Base-by-base conservation (phyloP, 2,797 vertebrate species). In the Thamnophis elegans region DNA sequence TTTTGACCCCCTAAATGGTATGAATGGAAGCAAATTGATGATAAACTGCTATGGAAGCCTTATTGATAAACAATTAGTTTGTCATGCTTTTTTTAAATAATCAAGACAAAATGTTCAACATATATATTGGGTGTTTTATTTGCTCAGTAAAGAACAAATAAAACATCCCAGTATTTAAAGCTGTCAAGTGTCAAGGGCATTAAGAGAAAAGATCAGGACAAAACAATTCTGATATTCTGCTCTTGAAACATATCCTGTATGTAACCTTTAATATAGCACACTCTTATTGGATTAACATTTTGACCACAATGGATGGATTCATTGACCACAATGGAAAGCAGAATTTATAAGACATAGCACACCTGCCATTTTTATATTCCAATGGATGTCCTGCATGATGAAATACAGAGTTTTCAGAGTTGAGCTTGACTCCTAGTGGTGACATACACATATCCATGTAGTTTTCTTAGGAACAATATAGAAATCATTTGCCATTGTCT, bases 31-130 rank as follows among this genome's bases (percentile, higher is more conserved):
- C 92, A 95, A 96, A 97, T 96, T 92, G 86, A 96, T 97, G 96
- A 93, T 94, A 94, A 94, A 95, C 92, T 95, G 16, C 82, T 95
- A 85, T 92, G 94, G 94, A 96, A 93, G 89, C 88, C 88, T 95
- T 95, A 96, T 97, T 92, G 1, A 97, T 97, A 95, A 85, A 95
- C 88, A 51, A 96, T 95, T 96, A 94, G 94, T 97, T 96, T 89
- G 90, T 94, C 68, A 58, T 90, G 93, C 3, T 87, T 91, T 88
- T 56, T 56, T 93, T 94, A 59, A 93, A 95, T 93, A 95, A 95
- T 93, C 90, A 91, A 95, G 94, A 96, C 60, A 42, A 87, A 97
- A 97, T 73, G 91, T 86, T 92, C 92, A 91, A 88, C 95, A 92
- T 88, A 78, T 62, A 90, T 28, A 78, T 91, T 68, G 65, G n/a